Evolutionary conservation across 2,797 vertebrate species (phyloP).

Genomic region (Uromys caudimaculatus): DNA sequence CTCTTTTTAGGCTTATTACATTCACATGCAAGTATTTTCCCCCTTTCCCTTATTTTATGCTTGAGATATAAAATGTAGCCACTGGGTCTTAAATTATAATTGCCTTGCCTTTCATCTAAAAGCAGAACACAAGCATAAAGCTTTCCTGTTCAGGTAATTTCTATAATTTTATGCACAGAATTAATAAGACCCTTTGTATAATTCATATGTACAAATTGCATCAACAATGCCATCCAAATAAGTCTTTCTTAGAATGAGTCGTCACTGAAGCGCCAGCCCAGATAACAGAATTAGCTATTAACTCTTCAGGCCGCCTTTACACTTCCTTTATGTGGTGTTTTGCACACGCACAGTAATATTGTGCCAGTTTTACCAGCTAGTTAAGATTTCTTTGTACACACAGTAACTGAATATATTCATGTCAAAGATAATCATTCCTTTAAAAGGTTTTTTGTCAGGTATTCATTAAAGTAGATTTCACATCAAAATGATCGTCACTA

Average conservation of each 20-base stretch:
- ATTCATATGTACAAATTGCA: conserved; percentile 29
- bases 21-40: conserved; percentile 5
- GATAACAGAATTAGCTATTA: conserved; percentile 66
- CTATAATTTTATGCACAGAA: conserved; percentile 59
- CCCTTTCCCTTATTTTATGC: conserved; percentile 17
- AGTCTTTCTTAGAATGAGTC: conserved; percentile 49
- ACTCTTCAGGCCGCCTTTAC: conserved; percentile 66
- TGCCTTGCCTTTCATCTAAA: conserved; percentile 33
- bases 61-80: conserved; percentile 51
- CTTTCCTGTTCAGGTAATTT: conserved; percentile 62
- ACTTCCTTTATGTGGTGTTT: conserved; percentile 71
- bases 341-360: conserved; percentile 57
- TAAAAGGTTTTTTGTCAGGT: conserved; percentile 87
- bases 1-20: conserved; percentile 10
- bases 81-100: conserved; percentile 54
- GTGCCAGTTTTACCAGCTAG: conserved; percentile 79
- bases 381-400: conserved; percentile 85
- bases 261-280: not conserved
- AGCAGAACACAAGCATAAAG: conserved; percentile 49
- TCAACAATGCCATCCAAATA: not conserved
- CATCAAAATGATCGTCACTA: conserved; percentile 88
- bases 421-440: conserved; percentile 86
- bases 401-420: conserved; percentile 83
- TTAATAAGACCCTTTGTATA: conserved; percentile 51
- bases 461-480: conserved; percentile 87